Evolutionary conservation across 2,797 vertebrate genomes (phyloP), one percentile per base, ranked within the genome.

Genomic region (Hippoglossus hippoglossus): DNA sequence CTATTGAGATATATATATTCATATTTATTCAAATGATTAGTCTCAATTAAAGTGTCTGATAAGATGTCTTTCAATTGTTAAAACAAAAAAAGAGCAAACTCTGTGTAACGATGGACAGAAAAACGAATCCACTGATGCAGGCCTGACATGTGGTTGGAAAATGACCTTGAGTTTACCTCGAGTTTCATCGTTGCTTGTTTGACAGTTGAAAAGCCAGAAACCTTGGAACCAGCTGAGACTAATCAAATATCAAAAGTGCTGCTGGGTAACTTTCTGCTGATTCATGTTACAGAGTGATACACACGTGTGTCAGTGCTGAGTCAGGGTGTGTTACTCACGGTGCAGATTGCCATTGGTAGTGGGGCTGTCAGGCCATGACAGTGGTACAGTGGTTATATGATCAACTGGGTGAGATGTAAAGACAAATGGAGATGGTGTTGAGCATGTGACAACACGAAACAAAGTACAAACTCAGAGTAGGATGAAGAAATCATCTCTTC

Each of bases 361-460:
- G 13, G 87, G 75, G 70, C 73, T 90, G 39, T 94, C 91, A 47
- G 91, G 85, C 92, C 93, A 94, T 52, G 87, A 84, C 71, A 75
- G 79, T 31, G 75, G 84, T 18, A 83, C 86, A 69, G 89, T 77
- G 62, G 67, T 80, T 65, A 92, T 81, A 70, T 88, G 84, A 84
- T 91, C 88, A 60, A 84, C 94, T 94, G 82, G 73, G 21, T 86
- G 66, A 86, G 66, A 90, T 64, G 73, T 3, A 55, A 59, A 75
- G 41, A 89, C 62, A 88, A 36, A 84, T 80, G 85, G 18, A 86
- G 64, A 88, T 73, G 82, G 19, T 0, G 16, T 15, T 83, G 75
- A 89, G 64, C 50, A 83, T 68, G 31, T 72, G 18, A 80, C 34
- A 56, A 76, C 24, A 83, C 53, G 67, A 26, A 61, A 66, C 47